phyloP scores from a whole-genome alignment of 2,113 vertebrate species.

The Phrynosoma platyrhinos region DNA sequence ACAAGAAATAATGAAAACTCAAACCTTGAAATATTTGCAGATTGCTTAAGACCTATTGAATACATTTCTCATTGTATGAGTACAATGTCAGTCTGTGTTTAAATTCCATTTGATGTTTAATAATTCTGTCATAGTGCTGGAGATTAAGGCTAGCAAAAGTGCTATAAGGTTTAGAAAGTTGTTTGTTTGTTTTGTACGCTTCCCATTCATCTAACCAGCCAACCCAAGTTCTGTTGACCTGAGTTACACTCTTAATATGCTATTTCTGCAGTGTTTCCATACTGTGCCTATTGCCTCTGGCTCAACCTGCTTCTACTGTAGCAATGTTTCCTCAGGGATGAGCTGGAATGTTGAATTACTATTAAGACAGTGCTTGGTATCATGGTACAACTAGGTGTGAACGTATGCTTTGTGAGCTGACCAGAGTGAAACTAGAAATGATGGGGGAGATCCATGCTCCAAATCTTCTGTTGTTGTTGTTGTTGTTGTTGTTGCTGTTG shows the following conservation, averaged over 20 bases:
- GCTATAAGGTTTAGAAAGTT: neutral
- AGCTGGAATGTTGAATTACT: neutral
- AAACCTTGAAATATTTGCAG: neutral
- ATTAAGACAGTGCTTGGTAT: neutral
- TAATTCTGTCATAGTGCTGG: neutral
- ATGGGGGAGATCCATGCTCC: no score
- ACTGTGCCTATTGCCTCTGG: neutral
- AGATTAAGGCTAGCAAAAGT: neutral
- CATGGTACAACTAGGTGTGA: neutral
- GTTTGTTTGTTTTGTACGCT: neutral
- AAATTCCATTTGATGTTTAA: neutral
- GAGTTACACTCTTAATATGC: neutral
- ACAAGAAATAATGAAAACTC: neutral
- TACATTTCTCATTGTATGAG: neutral
- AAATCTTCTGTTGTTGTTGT: neutral
- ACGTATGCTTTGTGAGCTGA: neutral
- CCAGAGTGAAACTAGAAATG: neutral
- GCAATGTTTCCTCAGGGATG: neutral
- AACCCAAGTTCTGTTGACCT: neutral
- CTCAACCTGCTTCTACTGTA: neutral
- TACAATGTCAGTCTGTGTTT: neutral
- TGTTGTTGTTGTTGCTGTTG: neutral
- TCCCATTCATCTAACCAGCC: neutral
- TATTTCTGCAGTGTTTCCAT: conserved; percentile 1
- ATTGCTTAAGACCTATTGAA: neutral